Conservation (phyloP, 2,113 vertebrate genomes). For the Hiodon tergisus region DNA sequence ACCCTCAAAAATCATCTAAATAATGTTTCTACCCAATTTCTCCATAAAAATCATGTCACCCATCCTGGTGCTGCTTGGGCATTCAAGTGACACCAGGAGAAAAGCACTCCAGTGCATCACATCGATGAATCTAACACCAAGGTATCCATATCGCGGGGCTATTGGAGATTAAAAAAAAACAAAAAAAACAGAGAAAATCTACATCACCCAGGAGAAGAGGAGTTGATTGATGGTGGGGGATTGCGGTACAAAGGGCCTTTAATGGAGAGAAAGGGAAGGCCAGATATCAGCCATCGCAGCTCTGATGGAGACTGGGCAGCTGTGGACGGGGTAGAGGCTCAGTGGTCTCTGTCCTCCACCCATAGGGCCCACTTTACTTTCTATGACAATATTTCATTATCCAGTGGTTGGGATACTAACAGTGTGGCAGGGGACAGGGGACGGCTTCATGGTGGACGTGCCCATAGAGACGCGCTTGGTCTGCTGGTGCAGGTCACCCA, state of each 20-base stretch:
- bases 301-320: not conserved
- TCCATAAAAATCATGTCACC: not conserved
- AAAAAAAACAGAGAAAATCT: not conserved
- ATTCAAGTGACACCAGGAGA: not conserved
- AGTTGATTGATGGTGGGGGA: constrained; percentile 10
- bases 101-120: not conserved
- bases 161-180: no score
- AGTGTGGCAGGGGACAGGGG: constrained; percentile 91
- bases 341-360: not conserved
- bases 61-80: not conserved
- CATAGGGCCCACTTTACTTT: not conserved
- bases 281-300: not conserved
- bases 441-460: constrained; percentile 82
- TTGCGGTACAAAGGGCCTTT: not conserved
- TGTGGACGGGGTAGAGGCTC: not conserved
- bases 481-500: constrained; percentile 87
- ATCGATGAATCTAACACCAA: not conserved
- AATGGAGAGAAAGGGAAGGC: constrained; percentile 7
- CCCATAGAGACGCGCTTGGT: constrained; percentile 79
- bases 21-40: no score
- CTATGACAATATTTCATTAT: not conserved
- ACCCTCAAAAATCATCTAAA: no score
- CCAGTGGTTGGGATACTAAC: constrained; percentile 58
- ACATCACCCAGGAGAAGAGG: not conserved
- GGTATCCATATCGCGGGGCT: not conserved